Base-by-base conservation (phyloP, 2,113 vertebrate species). In the Percina caprodes region DNA sequence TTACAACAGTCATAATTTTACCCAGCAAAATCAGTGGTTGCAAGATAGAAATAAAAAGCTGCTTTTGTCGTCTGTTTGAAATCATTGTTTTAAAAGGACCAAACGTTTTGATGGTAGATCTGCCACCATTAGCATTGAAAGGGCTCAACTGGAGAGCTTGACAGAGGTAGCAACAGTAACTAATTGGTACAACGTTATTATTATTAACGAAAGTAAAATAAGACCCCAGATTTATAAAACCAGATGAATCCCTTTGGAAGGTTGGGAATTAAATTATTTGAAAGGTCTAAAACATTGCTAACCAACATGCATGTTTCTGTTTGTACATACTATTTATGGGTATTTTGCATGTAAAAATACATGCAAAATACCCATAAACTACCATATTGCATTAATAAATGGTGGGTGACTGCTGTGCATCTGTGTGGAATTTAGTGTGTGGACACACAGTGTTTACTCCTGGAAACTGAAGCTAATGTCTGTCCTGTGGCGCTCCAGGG, bases 401-500 rank as follows among this genome's bases (percentile, higher is more conserved):
- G 15, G 10, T 39, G 18, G 23, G 4, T 62, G 14, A 33, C 45
- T 48, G 39, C 59, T n/a, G 24, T 46, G 30, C 58, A 54, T 67
- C 18, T 79, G 66, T 51, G 45, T 62, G 55, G 11, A 4, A 42
- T 71, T 10, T 46, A 46, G 3, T n/a, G 9, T 15, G 1, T 54
- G 46, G 3, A 15, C 26, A 10, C 9, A 33, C 21, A 23, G 69
- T 39, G n/a, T 46, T 51, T 52, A 59, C 19, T 12, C 3, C 63
- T 39, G n/a, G 14, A 52, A 65, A 45, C 78, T 30, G 19, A 70
- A 18, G 45, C 45, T 39, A 13, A 71, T 14, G 61, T 23, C 30
- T 73, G 0, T 77, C 9, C 33, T 84, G 19, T 55, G 78, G 35
- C 15, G 35, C 35, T 35, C 6, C 74, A 97, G 97, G 87, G 86